These are phyloP conservation scores for Drosophila orosa DNA, from an alignment of 1,140 invertebrate genomes.

Conservation along the genomic window DNA sequence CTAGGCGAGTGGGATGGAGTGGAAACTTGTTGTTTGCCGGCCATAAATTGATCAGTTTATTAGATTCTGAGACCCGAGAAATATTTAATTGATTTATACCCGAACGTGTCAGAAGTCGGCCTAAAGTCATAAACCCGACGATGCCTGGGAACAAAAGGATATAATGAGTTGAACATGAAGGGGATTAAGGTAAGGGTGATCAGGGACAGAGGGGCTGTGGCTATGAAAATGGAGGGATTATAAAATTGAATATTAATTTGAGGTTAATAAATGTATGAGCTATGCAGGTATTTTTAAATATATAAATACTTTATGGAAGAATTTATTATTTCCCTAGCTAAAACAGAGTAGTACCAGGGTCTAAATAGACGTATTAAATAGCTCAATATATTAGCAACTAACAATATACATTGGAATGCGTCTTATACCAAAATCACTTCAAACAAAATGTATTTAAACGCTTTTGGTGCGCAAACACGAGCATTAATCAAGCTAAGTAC, in stretches of 20 bases:
- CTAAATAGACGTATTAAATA: background rate
- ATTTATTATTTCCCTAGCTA: background rate
- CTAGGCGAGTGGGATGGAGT: slow-evolving; percentile 6
- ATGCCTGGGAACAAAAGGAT: slow-evolving; percentile 41
- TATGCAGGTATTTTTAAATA: background rate
- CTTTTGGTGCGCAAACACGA: slow-evolving; percentile 3
- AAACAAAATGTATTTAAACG: background rate
- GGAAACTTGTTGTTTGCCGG: slow-evolving; percentile 60
- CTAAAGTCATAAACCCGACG: slow-evolving; percentile 29
- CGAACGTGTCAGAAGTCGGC: slow-evolving; percentile 37
- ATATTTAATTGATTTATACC: slow-evolving; percentile 77
- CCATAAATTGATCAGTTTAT: slow-evolving; percentile 68
- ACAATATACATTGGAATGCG: slow-evolving; percentile 7
- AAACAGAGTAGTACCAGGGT: background rate
- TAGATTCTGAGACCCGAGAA: slow-evolving; percentile 39
- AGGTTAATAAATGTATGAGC: background rate
- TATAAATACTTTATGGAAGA: background rate
- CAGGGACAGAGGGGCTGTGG: background rate
- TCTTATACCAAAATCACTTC: background rate
- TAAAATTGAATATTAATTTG: slow-evolving; percentile 3
- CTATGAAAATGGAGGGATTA: slow-evolving; percentile 2
- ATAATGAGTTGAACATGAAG: slow-evolving; percentile 44
- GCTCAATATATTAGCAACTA: background rate
- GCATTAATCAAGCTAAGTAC: slow-evolving; percentile 27
- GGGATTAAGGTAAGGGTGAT: slow-evolving; percentile 13